Evolutionary conservation across 2,113 vertebrate species (phyloP).

Genomic region (Athene noctua): DNA sequence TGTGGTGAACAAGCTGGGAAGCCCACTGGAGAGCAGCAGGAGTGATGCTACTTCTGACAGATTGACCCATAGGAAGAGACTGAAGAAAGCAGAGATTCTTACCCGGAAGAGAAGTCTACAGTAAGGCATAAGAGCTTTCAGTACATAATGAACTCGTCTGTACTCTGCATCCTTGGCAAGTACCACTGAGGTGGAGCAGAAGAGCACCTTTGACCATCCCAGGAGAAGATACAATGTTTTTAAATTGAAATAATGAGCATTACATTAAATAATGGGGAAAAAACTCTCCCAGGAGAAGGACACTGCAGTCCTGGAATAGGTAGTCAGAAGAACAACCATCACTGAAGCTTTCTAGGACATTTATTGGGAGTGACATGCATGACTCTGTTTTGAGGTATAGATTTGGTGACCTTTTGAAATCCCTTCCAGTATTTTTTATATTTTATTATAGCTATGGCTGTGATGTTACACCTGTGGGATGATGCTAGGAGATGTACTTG

Average conservation of each 20-base stretch:
- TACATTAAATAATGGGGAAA: not conserved
- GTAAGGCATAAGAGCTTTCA: not conserved
- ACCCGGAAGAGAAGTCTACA: not conserved
- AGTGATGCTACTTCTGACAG: not conserved
- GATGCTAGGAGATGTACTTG: not conserved
- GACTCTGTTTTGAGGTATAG: not conserved
- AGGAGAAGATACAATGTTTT: not conserved
- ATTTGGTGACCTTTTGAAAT: not conserved
- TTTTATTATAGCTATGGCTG: not conserved
- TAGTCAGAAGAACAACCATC: not conserved
- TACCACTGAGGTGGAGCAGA: not conserved
- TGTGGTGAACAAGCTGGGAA: not conserved
- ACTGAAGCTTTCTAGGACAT: not conserved
- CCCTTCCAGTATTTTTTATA: not conserved
- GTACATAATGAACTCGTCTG: rapidly evolving
- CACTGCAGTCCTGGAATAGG: not conserved
- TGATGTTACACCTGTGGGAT: not conserved
- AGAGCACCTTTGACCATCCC: not conserved
- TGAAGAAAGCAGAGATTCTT: not conserved
- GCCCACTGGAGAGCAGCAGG: not conserved
- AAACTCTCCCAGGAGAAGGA: not conserved
- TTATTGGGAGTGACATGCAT: not conserved
- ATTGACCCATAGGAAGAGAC: not conserved
- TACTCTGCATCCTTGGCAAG: not conserved
- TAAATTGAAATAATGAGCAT: not conserved